Base-by-base conservation (phyloP, 2,797 vertebrate species). In the Cynopterus sphinx region DNA sequence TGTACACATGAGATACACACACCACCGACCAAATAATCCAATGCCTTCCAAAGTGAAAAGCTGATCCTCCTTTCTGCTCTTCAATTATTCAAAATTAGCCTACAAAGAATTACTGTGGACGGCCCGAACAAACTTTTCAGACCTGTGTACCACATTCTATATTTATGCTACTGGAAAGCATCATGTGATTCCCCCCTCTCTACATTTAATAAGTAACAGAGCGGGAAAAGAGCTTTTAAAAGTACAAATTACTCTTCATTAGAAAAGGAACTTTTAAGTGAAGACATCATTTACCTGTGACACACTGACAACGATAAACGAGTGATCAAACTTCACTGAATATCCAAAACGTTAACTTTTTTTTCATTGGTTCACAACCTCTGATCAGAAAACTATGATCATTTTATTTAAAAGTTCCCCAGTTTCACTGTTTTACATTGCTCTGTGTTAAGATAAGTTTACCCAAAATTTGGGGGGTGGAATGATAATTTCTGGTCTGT, bases 1-100 rank as follows among this genome's bases (percentile, higher is more conserved):
- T 33, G 19, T 10, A 67, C 17, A 33, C 2, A 21, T 0, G 22
- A 95, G 51, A 26, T 43, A 19, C 11, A 88, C 90, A 78, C 83
- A 59, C 74, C 24, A 75, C 51, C 88, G 63, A 41, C 70, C 57
- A 74, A 93, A 97, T 46, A 61, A 90, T 49, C 78, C 70, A 91
- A 24, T 43, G 90, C 71, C 83, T 77, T 96, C 84, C 91, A 83
- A 86, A 85, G 57, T 73, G 81, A 97, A 95, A 94, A 94, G 79
- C 51, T 67, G 84, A 95, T 94, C 90, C 84, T 94, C 74, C 26
- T 85, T 96, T 78, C 87, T 97, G 68, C 73, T 95, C 70, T 90
- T 97, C 63, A 97, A 95, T 97, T 91, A 97, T 95, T 97, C 93
- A 96, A 87, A 96, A 92, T 61, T 31, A 94, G 85, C 88, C 92